Percentiles rank a stretch among this genome's conserved stretches.
phyloP scores from a whole-genome alignment of 1,140 invertebrate genomes.

The Coenobita brevimanus region DNA sequence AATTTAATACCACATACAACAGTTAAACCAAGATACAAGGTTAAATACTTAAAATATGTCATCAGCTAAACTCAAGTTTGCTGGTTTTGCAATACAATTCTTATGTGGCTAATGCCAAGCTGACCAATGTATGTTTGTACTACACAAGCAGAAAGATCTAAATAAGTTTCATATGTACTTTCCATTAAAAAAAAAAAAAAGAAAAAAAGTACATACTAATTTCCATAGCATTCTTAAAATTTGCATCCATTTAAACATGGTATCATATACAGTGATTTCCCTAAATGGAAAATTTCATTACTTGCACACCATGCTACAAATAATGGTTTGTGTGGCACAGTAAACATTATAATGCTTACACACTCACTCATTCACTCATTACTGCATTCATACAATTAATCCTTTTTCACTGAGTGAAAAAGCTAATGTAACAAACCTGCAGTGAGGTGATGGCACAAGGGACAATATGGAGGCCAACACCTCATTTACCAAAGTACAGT shows the following conservation, averaged over 20 bases:
- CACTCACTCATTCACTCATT: too few species aligned
- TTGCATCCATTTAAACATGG: too few species aligned
- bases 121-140: conserved; percentile 7
- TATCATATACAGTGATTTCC: too few species aligned
- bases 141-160: conserved; percentile 15
- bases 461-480: conserved; percentile 39
- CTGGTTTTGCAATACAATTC: not conserved
- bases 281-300: too few species aligned
- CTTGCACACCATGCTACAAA: too few species aligned
- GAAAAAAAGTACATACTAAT: too few species aligned
- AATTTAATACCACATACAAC: not conserved
- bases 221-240: too few species aligned
- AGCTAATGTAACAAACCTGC: conserved; percentile 53
- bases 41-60: not conserved
- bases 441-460: conserved; percentile 58
- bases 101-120: not conserved
- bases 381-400: not conserved
- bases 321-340: too few species aligned
- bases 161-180: not conserved
- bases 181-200: too few species aligned
- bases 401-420: conserved; percentile 11
- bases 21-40: not conserved
- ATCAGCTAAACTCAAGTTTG: too few species aligned
- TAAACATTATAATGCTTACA: too few species aligned
- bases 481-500: conserved; percentile 27